A percentile compares a stretch with the other conserved stretches of the same genome.
Conservation (phyloP, 2,797 vertebrate genomes). For the Pseudochromis fuscus region DNA sequence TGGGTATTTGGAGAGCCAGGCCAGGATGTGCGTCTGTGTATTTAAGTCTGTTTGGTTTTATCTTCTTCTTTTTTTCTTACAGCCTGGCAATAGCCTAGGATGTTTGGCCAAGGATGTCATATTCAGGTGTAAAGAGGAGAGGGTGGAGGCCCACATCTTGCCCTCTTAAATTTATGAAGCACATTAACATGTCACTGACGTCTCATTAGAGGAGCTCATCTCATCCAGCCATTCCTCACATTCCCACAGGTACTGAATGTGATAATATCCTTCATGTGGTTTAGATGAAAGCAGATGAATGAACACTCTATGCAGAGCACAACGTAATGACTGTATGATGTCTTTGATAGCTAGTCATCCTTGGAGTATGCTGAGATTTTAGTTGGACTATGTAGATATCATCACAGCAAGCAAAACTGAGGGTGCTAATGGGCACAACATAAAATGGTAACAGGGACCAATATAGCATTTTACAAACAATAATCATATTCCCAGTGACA, state of each 20-base stretch:
- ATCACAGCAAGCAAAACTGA: neutral
- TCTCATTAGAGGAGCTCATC: neutral
- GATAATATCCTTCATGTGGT: neutral
- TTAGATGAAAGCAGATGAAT: neutral
- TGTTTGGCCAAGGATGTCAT: slow-evolving; percentile 32
- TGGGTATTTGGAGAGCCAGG: too few relatives aligned
- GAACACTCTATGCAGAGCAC: neutral
- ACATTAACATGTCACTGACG: neutral
- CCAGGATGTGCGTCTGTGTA: neutral
- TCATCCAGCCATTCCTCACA: neutral
- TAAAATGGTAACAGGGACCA: too few relatives aligned
- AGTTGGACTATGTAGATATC: neutral
- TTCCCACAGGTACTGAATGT: neutral
- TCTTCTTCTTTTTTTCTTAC: neutral
- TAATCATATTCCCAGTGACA: too few relatives aligned
- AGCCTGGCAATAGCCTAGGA: slow-evolving; percentile 21
- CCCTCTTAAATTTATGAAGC: neutral
- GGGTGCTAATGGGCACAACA: too few relatives aligned
- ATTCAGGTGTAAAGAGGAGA: slow-evolving; percentile 25
- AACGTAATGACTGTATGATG: too few relatives aligned
- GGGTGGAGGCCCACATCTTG: slow-evolving; percentile 22
- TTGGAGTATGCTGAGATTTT: neutral
- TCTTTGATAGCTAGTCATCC: too few relatives aligned
- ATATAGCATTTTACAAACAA: too few relatives aligned
- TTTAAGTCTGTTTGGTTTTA: neutral